Base-by-base conservation (phyloP, 1,140 invertebrate genomes). In the Bombus confusus region DNA sequence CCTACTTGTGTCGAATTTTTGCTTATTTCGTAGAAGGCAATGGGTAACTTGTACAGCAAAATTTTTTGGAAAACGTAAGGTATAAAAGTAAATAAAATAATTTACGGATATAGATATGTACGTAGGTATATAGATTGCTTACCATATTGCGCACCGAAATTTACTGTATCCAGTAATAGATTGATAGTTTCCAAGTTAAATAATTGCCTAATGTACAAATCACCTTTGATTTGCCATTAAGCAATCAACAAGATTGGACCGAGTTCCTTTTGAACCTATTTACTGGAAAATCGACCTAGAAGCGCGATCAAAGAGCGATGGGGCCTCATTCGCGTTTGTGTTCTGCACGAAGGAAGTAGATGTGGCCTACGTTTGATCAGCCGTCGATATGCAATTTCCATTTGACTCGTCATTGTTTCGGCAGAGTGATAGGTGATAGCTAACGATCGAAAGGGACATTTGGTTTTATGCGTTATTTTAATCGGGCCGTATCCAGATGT, bases 191-290 rank as follows among this genome's bases (percentile, higher is more conserved):
- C 43, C 78, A 64, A 68, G n/a, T 79, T 43, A 86, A 89, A 86
- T 89, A 86, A 89, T 89, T 85, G 83, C 72, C 59, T 78, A 83
- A 89, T 86, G 66, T 85, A 85, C 71, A 81, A 81, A 86, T 75
- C 79, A 86, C 59, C 71, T 73, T 74, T 86, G 77, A 80, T 80
- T 52, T 79, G 68, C 37, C 82, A 84, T 78, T 79, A 78, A 84
- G 39, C 76, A 84, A 79, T 84, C 82, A 84, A 39, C 82, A 76
- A 69, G 82, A 84, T 84, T 84, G 79, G 82, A 4, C 66, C 37
- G 66, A 62, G 75, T 43, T 59, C 76, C 77, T 85, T 85, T 80
- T 62, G 76, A 47, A 59, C 41, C 76, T 85, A 72, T 80, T 85
- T 80, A 73, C 77, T 69, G 83, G 76, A 72, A 85, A 85, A 80